Base-by-base conservation (phyloP, 1,140 invertebrate species). In the Saxidomus purpurata region DNA sequence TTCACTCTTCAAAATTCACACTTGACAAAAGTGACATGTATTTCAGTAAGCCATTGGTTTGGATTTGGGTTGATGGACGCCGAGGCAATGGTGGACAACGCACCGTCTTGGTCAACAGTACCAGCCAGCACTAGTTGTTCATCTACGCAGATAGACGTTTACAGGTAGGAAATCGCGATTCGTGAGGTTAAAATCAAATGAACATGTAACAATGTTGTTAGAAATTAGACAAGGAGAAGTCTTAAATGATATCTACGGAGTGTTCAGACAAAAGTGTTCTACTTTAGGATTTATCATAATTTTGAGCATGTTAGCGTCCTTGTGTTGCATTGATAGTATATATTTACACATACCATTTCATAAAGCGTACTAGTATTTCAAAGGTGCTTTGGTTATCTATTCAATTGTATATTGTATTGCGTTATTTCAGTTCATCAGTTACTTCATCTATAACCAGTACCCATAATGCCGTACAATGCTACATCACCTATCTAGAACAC, bases 31-130 rank as follows among this genome's bases (percentile, higher is more conserved):
- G 19, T 55, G 4, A 0, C 13, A 22, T 19, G 0, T 31, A 49
- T 84, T 69, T 34, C 67, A 84, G 81, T 84, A 11, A 71, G 81
- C 31, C 38, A 84, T 22, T 47, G 25, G 61, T 69, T 69, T 69
- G 81, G 81, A 19, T 84, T 59, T 34, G 81, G 81, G 22, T 49
- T 84, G 47, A 69, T 84, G 67, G 63, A 84, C 40, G 81, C 81
- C 22, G 43, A 84, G 40, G 43, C 61, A 8, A 84, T 84, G 81
- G 81, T 84, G 22, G 63, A 71, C 31, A 38, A 59, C 28, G 79
- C 79, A 1, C 36, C 52, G 15, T 38, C 31, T 13, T 81, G 79
- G 79, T 19, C 0, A 13, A 81, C 52, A 36, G 79, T 81, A 25
- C 79, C 79, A 28, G 6, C 38, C 1, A 31, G 43, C 28, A 77